A percentile compares a stretch with the other conserved stretches of the same genome.
Evolutionary conservation across 2,797 vertebrate species (phyloP).

Genomic region (Pagetopsis macropterus): DNA sequence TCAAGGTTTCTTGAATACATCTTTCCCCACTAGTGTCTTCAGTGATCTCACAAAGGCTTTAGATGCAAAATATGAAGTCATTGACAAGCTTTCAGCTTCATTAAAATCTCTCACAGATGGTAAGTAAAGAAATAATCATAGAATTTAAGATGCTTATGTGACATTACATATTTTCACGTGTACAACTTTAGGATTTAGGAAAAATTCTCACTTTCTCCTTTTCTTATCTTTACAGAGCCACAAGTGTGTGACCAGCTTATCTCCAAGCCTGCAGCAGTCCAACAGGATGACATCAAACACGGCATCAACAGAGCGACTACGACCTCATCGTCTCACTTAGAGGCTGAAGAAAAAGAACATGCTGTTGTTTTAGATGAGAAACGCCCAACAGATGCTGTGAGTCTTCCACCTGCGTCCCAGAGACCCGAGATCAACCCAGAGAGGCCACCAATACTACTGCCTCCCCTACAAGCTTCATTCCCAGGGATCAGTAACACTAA

Average conservation of each 20-base stretch:
- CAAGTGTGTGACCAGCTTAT: constrained; percentile 26
- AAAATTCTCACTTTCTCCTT: constrained; percentile 4
- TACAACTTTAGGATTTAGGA: not conserved
- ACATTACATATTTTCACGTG: not conserved
- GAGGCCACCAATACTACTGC: constrained; percentile 37
- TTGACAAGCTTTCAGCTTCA: constrained; percentile 55
- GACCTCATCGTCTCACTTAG: constrained; percentile 6
- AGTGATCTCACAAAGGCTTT: constrained; percentile 50
- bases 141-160: not conserved
- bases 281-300: constrained; percentile 34
- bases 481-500: constrained; percentile 35
- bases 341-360: constrained; percentile 37
- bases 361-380: constrained; percentile 35
- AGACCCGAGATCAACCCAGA: constrained; percentile 23
- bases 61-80: constrained; percentile 61
- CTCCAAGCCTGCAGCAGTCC: constrained; percentile 26
- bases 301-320: constrained; percentile 4
- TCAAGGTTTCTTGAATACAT: constrained; percentile 54
- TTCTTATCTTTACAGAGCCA: constrained; percentile 45
- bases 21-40: constrained; percentile 38
- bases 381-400: constrained; percentile 23
- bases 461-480: constrained; percentile 38
- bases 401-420: constrained; percentile 30
- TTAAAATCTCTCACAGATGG: constrained; percentile 56
- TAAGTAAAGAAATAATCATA: constrained; percentile 42